Base-by-base conservation (phyloP, 2,888 invertebrate species). In the Temnothorax rugatulus region DNA sequence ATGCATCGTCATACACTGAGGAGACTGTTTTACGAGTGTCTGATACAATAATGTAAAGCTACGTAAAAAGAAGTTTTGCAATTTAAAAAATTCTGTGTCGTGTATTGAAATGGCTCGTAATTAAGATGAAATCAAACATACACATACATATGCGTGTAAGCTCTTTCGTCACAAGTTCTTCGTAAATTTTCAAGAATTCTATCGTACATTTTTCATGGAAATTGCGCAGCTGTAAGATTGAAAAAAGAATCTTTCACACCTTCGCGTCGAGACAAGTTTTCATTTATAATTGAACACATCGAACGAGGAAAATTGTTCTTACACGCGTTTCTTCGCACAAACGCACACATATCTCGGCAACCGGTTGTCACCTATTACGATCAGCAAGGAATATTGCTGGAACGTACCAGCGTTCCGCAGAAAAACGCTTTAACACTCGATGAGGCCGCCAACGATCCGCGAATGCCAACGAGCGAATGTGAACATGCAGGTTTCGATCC, bases 371-470 rank as follows among this genome's bases (percentile, higher is more conserved):
- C 57, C 41, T 77, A 15, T 77, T 54, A 57, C 25, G 69, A 69
- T 71, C 44, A 34, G 47, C 21, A 25, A 52, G 52, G 44, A 29
- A 69, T 34, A 79, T 69, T 18, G 8, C 13, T 34, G n/a, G 41
- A 44, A 34, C 41, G 29, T 34, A 8, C 25, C 13, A 44, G 18
- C 47, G 52, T 77, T 57, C 7, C 21, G 11, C 25, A 73, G 79
- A 81, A 81, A 81, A 81, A 73, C 47, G 8, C 4, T 57, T 81
- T 59, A 73, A 73, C 59, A 73, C 57, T 71, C 69, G 44, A 71
- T 47, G 63, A 63, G n/a, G 38, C 13, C 41, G 47, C 41, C 61
- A 63, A 68, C 59, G 59, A 50, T 44, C 41, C n/a, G 34, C 13
- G 77, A 79, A 77, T 50, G 21, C 18, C 64, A 52, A 79, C n/a